Percentiles rank a stretch among this genome's conserved stretches.
These are phyloP conservation scores for Chloropsis hardwickii DNA, from an alignment of 2,113 vertebrate genomes.

Conservation along the genomic window DNA sequence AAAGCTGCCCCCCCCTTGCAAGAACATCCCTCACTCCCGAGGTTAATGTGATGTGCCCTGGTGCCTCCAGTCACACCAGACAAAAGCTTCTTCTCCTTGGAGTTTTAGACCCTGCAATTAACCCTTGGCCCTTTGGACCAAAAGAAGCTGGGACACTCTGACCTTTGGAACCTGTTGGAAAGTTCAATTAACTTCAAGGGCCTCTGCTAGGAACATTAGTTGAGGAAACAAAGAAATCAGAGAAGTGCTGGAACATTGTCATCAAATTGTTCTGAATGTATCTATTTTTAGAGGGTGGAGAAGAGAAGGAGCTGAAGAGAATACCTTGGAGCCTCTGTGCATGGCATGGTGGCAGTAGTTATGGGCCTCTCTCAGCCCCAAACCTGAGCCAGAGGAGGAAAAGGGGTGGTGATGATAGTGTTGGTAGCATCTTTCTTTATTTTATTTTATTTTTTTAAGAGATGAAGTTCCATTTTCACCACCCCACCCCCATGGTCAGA, in stretches of 20 bases:
- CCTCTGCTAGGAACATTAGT: not conserved
- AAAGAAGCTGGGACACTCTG: not conserved
- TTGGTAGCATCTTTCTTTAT: not conserved
- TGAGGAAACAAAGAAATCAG: constrained; percentile 22
- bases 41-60: not conserved
- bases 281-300: constrained; percentile 46
- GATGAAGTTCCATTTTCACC: constrained; percentile 39
- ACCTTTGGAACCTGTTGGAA: not conserved
- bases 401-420: not conserved
- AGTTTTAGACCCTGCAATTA: not conserved
- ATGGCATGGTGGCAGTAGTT: not conserved
- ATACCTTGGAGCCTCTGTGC: not conserved
- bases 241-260: not conserved
- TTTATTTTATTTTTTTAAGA: not conserved
- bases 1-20: not conserved
- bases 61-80: not conserved
- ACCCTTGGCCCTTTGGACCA: not conserved
- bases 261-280: constrained; percentile 12
- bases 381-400: not conserved
- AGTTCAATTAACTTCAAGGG: constrained; percentile 29
- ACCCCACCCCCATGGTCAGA: constrained; percentile 57
- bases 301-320: not conserved
- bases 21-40: not conserved
- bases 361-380: not conserved
- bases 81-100: not conserved